phyloP scores from a whole-genome alignment of 1,140 invertebrate genomes.

The Ridgeia piscesae region DNA sequence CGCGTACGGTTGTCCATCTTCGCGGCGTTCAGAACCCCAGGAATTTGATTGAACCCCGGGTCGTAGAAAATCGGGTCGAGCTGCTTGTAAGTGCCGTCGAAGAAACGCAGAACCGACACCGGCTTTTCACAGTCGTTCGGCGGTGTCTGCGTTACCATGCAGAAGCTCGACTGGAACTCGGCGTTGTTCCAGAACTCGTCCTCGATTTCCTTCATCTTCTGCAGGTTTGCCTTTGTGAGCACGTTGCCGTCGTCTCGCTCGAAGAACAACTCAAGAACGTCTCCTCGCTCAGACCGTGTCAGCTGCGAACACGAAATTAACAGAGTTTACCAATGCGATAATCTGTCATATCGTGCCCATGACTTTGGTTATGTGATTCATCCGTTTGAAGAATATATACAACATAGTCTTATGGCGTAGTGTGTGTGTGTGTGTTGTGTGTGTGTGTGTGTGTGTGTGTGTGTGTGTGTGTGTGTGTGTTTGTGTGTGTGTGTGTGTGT shows the following conservation, averaged over 20 bases:
- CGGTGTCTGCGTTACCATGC: neutral
- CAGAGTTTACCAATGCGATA: no score
- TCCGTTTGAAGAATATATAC: neutral
- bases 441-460: no score
- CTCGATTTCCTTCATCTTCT: conserved; percentile 25
- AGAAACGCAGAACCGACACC: conserved; percentile 28
- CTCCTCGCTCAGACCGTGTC: neutral
- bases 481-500: no score
- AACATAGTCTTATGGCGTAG: neutral
- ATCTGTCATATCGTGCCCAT: neutral
- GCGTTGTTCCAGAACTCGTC: conserved; percentile 22
- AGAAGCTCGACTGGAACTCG: conserved; percentile 16
- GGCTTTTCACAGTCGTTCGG: conserved; percentile 19
- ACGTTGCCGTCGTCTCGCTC: conserved; percentile 21
- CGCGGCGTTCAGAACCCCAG: conserved; percentile 21
- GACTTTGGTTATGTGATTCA: neutral
- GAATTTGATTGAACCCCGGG: conserved; percentile 28
- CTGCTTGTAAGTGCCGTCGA: conserved; percentile 27
- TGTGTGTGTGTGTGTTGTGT: neutral
- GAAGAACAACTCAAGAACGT: conserved; percentile 2
- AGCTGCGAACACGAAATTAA: neutral
- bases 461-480: no score
- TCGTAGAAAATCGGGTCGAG: conserved; percentile 24
- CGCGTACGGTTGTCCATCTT: conserved; percentile 13
- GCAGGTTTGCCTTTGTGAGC: conserved; percentile 24